Percentiles rank a stretch among this genome's conserved stretches.
Evolutionary conservation across 2,888 invertebrate species (phyloP).

Genomic region (Aphidius colemani): DNA sequence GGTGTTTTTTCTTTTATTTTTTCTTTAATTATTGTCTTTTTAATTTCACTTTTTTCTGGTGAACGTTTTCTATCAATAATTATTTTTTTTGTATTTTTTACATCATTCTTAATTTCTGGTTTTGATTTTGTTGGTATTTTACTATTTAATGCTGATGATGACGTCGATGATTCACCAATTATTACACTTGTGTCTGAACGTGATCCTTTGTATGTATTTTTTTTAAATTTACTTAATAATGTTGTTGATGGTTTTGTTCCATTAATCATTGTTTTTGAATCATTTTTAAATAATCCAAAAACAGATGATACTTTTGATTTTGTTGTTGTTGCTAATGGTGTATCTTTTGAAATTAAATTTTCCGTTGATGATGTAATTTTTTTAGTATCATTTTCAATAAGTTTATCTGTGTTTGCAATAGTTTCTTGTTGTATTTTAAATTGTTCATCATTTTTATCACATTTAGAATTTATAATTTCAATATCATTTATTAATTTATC

Average conservation of each 20-base stretch:
- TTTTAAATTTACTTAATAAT: slow-evolving; percentile 64
- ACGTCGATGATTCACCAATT: slow-evolving; percentile 26
- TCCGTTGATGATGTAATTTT: slow-evolving; percentile 50
- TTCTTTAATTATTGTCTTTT: slow-evolving; percentile 41
- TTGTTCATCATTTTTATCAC: too few relatives aligned
- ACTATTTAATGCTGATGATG: slow-evolving; percentile 32
- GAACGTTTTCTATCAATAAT: slow-evolving; percentile 36
- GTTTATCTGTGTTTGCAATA: slow-evolving; percentile 42
- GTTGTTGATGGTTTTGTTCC: slow-evolving; percentile 38
- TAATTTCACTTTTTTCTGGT: slow-evolving; percentile 38
- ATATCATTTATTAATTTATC: too few relatives aligned
- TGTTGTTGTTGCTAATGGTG: slow-evolving; percentile 60
- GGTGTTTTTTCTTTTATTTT: slow-evolving; percentile 35
- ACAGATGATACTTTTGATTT: slow-evolving; percentile 77
- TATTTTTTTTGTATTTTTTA: slow-evolving; percentile 36
- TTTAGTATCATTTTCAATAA: slow-evolving; percentile 51
- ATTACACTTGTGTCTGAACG: slow-evolving; percentile 41
- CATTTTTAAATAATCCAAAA: slow-evolving; percentile 75
- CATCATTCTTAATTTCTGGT: slow-evolving; percentile 37
- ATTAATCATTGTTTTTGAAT: slow-evolving; percentile 39
- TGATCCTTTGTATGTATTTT: slow-evolving; percentile 57
- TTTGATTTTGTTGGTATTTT: slow-evolving; percentile 51
- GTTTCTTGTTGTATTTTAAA: slow-evolving; percentile 35
- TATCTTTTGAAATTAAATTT: slow-evolving; percentile 63
- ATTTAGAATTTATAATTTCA: too few relatives aligned